Evolutionary conservation across 2,888 invertebrate genomes (phyloP).

Genomic region (Troides oblongomaculatus): DNA sequence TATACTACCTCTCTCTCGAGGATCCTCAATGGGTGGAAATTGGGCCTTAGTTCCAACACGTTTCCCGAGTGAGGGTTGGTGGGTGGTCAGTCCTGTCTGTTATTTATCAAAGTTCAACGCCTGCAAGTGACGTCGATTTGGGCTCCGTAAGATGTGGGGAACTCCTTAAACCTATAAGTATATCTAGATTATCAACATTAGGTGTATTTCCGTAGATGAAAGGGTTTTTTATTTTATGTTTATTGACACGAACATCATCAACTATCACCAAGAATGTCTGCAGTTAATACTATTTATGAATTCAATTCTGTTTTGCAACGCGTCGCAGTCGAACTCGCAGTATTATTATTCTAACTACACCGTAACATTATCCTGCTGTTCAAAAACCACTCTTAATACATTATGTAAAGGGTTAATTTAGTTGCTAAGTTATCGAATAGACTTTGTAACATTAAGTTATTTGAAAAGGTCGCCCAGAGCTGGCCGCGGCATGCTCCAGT

Average conservation of each 20-base stretch:
- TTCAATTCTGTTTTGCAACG: conserved; percentile 22
- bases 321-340: conserved; percentile 10
- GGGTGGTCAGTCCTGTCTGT: no score
- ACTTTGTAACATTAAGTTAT: conserved; percentile 21
- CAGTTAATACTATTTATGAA: not conserved
- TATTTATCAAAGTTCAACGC: no score
- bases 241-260: not conserved
- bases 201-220: not conserved
- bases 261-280: not conserved
- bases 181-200: no score
- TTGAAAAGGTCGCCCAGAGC: conserved; percentile 27
- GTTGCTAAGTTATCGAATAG: not conserved
- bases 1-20: no score
- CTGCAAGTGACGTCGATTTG: no score
- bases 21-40: no score
- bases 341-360: conserved; percentile 10
- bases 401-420: conserved; percentile 2
- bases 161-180: no score
- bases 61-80: no score
- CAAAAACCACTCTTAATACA: not conserved
- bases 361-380: not conserved
- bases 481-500: conserved; percentile 12
- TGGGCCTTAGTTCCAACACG: no score
- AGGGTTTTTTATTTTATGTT: not conserved
- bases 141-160: no score